Percentiles rank a stretch among this genome's conserved stretches.
Evolutionary conservation across 2,888 invertebrate genomes (phyloP).

Genomic region (Branchellion lobata): DNA sequence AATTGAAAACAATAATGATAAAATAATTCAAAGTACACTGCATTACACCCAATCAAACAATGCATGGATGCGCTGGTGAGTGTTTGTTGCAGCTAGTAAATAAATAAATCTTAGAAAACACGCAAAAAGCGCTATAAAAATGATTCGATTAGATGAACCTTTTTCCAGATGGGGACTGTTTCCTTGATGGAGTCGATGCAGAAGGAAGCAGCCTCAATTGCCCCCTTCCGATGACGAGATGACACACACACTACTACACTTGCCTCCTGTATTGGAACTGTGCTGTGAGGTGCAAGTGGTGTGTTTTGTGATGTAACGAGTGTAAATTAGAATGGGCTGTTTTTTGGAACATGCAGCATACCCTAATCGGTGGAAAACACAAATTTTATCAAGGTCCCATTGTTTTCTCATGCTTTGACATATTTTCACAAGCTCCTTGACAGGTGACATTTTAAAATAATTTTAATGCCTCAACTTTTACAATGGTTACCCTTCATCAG

Average conservation of each 20-base stretch:
- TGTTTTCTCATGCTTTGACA: constrained; percentile 73
- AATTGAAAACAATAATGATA: too few relatives aligned
- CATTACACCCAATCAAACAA: too few relatives aligned
- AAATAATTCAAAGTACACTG: too few relatives aligned
- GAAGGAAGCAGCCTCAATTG: constrained; percentile 77
- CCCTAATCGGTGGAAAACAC: constrained; percentile 77
- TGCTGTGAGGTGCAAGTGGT: constrained; percentile 53
- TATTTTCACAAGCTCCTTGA: constrained; percentile 77
- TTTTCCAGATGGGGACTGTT: constrained; percentile 92
- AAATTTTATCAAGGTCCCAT: constrained; percentile 79
- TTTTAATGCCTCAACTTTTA: neutral
- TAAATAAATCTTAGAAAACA: too few relatives aligned
- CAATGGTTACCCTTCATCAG: too few relatives aligned
- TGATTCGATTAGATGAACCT: constrained; percentile 60
- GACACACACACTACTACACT: constrained; percentile 87
- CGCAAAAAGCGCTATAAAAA: too few relatives aligned
- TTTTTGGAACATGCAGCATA: constrained; percentile 26
- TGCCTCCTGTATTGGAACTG: constrained; percentile 79
- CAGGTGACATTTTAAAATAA: too few relatives aligned
- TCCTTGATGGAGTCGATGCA: constrained; percentile 83
- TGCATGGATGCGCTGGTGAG: too few relatives aligned
- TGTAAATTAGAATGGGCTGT: too few relatives aligned
- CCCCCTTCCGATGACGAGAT: constrained; percentile 80
- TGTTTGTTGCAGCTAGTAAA: too few relatives aligned
- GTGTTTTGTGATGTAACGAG: too few relatives aligned